These are phyloP conservation scores for Bombus difficillimus DNA, from an alignment of 1,140 invertebrate genomes.

Conservation along the genomic window DNA sequence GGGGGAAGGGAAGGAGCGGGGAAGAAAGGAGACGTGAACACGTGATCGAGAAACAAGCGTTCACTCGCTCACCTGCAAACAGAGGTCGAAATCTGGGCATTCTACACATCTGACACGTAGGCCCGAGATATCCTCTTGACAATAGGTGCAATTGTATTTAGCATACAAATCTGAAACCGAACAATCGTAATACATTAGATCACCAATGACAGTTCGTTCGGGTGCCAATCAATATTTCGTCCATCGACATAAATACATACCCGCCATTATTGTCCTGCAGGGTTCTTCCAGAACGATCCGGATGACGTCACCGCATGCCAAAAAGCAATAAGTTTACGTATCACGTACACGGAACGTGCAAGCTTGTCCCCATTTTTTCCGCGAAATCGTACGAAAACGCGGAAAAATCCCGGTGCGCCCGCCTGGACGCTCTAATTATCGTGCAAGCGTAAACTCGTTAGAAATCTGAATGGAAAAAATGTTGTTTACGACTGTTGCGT, in stretches of 20 bases:
- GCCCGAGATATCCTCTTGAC: conserved; percentile 94
- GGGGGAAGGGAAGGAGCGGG: not conserved
- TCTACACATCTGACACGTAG: conserved; percentile 94
- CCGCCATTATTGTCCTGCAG: conserved; percentile 80
- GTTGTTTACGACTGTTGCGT: conserved; percentile 75
- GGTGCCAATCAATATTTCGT: not conserved
- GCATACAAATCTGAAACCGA: conserved; percentile 86
- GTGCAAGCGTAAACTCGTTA: conserved; percentile 41
- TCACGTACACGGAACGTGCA: conserved; percentile 41
- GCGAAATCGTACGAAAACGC: conserved; percentile 48
- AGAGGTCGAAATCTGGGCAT: conserved; percentile 94
- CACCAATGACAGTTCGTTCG: not conserved
- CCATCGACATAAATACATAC: conserved; percentile 72
- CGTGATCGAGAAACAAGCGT: conserved; percentile 64
- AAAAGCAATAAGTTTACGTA: conserved; percentile 42
- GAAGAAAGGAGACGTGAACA: conserved; percentile 37
- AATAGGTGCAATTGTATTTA: conserved; percentile 94
- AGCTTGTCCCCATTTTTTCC: conserved; percentile 44
- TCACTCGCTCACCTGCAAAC: conserved; percentile 90
- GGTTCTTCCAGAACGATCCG: conserved; percentile 79
- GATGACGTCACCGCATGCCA: conserved; percentile 80
- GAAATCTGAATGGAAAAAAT: conserved; percentile 71
- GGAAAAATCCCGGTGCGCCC: conserved; percentile 39
- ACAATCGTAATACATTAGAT: conserved; percentile 3
- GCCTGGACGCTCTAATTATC: conserved; percentile 23